Conservation (phyloP, 2,797 vertebrate genomes). For the Clamator glandarius region DNA sequence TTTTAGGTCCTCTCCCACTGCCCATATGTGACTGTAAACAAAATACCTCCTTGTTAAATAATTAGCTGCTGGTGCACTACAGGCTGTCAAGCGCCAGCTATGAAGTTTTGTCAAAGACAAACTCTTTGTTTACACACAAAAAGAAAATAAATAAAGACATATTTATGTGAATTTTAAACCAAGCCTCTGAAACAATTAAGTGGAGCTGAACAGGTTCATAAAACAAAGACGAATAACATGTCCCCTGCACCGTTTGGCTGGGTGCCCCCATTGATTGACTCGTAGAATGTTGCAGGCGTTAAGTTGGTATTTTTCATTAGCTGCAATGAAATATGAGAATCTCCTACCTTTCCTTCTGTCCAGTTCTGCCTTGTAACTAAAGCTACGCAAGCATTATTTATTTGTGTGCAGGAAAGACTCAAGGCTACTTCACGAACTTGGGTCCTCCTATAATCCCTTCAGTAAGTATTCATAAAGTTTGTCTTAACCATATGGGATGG, state of each 20-base stretch:
- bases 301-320: constrained; percentile 65
- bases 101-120: not conserved
- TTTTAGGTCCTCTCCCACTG: not conserved
- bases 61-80: not conserved
- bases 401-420: not conserved
- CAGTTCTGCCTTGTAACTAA: not conserved
- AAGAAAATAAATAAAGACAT: constrained; percentile 4
- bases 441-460: not conserved
- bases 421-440: not conserved
- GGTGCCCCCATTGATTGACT: constrained; percentile 59
- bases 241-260: constrained; percentile 53
- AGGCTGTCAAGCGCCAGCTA: not conserved
- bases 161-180: constrained; percentile 7
- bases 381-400: constrained; percentile 16
- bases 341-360: not conserved
- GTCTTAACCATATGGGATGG: not conserved
- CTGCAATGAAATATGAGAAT: constrained; percentile 20
- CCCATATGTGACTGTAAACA: not conserved
- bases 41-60: not conserved
- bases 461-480: not conserved
- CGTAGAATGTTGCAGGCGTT: constrained; percentile 25
- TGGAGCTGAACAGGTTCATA: constrained; percentile 46
- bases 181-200: constrained; percentile 46
- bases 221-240: constrained; percentile 47
- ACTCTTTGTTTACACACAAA: not conserved